Base-by-base conservation (phyloP, 2,888 invertebrate genomes). In the Ditula angustiorana region DNA sequence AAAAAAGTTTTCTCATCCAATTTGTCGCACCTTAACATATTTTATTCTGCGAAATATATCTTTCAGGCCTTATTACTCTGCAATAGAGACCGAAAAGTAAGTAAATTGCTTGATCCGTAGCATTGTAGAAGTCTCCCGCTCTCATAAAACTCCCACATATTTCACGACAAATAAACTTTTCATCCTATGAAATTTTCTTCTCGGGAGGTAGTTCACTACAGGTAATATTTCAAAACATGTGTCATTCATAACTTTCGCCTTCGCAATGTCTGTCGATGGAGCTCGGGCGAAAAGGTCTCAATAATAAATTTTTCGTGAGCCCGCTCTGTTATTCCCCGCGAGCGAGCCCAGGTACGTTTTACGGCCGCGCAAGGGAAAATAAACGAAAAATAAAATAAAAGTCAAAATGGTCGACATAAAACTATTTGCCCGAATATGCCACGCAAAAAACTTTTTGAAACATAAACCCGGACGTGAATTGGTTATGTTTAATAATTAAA, bases 161-260 rank as follows among this genome's bases (percentile, higher is more conserved):
- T 90, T 90, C 89, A 90, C 84, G 90, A 90, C 90, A 90, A 91
- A 91, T 92, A 91, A 92, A 92, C 91, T 91, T 90, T 90, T 88
- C 86, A 87, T 90, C 88, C 85, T 78, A 87, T 87, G 88, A 90
- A 90, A 88, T 88, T 88, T 86, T 85, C 84, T 87, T 85, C 82
- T 81, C 78, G 79, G 83, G 85, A 79, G 88, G 88, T 87, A 87
- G 88, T 89, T 89, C 86, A 87, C 83, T 90, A 88, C 88, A 89
- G 90, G 92, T 90, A 90, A 92, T 92, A 92, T 92, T 92, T 92
- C 92, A 92, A 92, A 92, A 92, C 92, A 92, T 91, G 90, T 92
- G 92, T 92, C 92, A 92, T 92, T 92, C 92, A 92, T 92, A 92
- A 92, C 90, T 92, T 92, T 90, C 86, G 83, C 91, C 85, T 90